phyloP scores from a whole-genome alignment of 1,140 invertebrate genomes.

The Onthophagus taurus region DNA sequence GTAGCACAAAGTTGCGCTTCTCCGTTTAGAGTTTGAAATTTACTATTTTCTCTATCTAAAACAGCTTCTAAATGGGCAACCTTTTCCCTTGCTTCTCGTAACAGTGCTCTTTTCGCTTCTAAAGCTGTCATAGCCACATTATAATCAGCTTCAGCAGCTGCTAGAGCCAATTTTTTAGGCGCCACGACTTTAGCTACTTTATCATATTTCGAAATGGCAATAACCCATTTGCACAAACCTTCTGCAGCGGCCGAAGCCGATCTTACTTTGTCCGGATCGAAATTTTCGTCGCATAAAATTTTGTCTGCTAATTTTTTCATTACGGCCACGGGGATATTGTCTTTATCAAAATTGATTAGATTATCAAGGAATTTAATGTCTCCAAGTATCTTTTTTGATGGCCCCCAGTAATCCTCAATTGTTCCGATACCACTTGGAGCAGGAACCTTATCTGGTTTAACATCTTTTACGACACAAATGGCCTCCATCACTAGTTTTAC shows the following conservation, averaged over 20 bases:
- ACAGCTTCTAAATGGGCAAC: slow-evolving; percentile 59
- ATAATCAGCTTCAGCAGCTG: slow-evolving; percentile 57
- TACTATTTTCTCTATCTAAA: slow-evolving; percentile 48
- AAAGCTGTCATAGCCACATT: slow-evolving; percentile 56
- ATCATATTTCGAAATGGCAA: slow-evolving; percentile 88
- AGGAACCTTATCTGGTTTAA: slow-evolving; percentile 75
- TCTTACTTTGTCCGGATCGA: slow-evolving; percentile 87
- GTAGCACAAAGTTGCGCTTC: slow-evolving; percentile 81
- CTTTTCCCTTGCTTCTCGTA: slow-evolving; percentile 55
- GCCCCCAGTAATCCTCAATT: slow-evolving; percentile 88
- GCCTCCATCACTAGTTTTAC: slow-evolving; percentile 95
- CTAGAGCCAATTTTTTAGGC: slow-evolving; percentile 72
- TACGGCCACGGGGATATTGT: slow-evolving; percentile 71
- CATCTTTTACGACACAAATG: slow-evolving; percentile 83
- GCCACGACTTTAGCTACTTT: slow-evolving; percentile 81
- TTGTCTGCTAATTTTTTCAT: slow-evolving; percentile 80
- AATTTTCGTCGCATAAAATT: slow-evolving; percentile 72
- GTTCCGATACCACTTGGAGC: slow-evolving; percentile 68
- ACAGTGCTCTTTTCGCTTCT: slow-evolving; percentile 63
- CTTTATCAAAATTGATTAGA: slow-evolving; percentile 84
- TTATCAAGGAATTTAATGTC: slow-evolving; percentile 85
- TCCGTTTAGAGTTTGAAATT: slow-evolving; percentile 56
- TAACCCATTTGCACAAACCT: slow-evolving; percentile 85
- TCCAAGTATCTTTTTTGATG: slow-evolving; percentile 80
- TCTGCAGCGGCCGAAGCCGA: slow-evolving; percentile 66